Base-by-base conservation (phyloP, 2,113 vertebrate genomes). In the Hepsetus odoe region DNA sequence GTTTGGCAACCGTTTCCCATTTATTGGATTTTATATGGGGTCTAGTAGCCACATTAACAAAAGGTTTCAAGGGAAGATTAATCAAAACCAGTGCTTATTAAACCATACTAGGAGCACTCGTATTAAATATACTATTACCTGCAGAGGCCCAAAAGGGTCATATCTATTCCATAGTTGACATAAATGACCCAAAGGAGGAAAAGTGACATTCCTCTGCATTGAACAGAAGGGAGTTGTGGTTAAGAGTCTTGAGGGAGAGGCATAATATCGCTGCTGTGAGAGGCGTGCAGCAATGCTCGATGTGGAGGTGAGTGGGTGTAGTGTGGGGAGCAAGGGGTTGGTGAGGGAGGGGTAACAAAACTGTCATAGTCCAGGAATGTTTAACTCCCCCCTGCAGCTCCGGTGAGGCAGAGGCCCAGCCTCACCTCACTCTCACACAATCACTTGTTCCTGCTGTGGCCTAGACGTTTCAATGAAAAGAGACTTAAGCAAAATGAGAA, bases 71-170 rank as follows among this genome's bases (percentile, higher is more conserved):
- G 88, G 85, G 87, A 88, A 88, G 89, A 93, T 90, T 90, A 93
- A 93, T 91, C 87, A 30, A 82, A 91, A 92, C 85, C 91, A 92
- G 91, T 62, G 88, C 90, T 90, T 93, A 93, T 92, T 93, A 93
- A 92, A 92, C 82, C 87, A 87, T 84, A 88, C 90, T 88, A 86
- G 85, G 84, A 89, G 80, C 87, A 80, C 76, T 89, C 83, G 84
- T 88, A 85, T 68, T 86, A 88, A 86, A 86, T 90, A 80, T 90
- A 89, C 87, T 89, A 85, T 87, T 87, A 88, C 82, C 86, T 82
- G 51, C 73, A 49, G 83, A 83, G 87, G 78, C 90, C 89, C 89
- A 89, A 72, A 90, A 87, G 89, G 87, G 83, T 67, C 85, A 88
- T 90, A 88, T 90, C 80, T 79, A 66, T 86, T 83, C 88, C 85